These are phyloP conservation scores for Bagarius yarrelli DNA, from an alignment of 2,113 vertebrate species.

Conservation along the genomic window DNA sequence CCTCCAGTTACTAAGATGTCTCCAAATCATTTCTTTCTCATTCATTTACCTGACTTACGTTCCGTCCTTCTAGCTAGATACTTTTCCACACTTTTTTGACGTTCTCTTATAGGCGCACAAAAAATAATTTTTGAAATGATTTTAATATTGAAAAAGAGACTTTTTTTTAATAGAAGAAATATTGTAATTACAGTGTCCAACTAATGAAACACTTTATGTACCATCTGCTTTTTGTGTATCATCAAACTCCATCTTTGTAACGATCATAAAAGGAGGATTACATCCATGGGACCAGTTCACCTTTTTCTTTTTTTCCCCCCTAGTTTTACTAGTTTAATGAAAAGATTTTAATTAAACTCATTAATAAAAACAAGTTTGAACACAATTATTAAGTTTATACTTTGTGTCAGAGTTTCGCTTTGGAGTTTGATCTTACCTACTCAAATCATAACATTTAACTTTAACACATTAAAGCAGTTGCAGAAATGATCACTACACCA, in stretches of 20 bases:
- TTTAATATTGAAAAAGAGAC: no score
- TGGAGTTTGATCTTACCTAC: background rate
- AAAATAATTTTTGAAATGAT: no score
- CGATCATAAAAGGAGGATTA: background rate
- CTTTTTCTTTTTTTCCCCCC: no score
- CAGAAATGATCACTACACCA: slow-evolving; percentile 15
- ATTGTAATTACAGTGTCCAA: no score
- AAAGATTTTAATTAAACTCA: background rate
- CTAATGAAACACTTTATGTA: no score
- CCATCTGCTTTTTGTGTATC: no score
- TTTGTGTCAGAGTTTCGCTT: background rate
- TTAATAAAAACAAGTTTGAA: background rate
- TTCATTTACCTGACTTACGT: slow-evolving; percentile 27
- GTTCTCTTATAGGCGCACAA: background rate
- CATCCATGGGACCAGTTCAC: background rate
- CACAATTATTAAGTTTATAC: background rate
- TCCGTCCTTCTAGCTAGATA: slow-evolving; percentile 5
- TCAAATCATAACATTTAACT: slow-evolving; percentile 40
- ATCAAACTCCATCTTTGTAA: background rate
- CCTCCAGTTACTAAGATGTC: slow-evolving; percentile 26
- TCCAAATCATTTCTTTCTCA: slow-evolving; percentile 28
- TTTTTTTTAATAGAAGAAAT: no score
- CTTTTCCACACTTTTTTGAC: background rate
- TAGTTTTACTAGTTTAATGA: background rate
- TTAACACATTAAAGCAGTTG: slow-evolving; percentile 10